Evolutionary conservation across 1,140 invertebrate species (phyloP).

Genomic region (Pogonomyrmex californicus): DNA sequence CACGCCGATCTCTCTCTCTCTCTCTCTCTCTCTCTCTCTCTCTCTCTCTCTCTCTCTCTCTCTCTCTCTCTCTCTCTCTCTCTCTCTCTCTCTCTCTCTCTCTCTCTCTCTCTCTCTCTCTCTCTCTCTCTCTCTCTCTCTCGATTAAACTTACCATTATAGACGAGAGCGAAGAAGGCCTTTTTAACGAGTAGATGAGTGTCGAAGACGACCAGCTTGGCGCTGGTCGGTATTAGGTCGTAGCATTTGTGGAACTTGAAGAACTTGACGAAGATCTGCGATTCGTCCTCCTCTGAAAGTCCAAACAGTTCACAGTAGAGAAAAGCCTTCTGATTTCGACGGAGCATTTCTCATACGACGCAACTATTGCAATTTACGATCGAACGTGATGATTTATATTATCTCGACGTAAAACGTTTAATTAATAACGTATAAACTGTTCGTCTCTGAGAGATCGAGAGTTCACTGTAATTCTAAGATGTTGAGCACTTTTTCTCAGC

Average conservation of each 20-base stretch:
- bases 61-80: too few relatives aligned
- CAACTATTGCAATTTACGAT: neutral
- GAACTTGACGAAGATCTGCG: conserved; percentile 99
- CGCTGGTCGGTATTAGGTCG: conserved; percentile 99
- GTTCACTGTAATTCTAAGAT: neutral
- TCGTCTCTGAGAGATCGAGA: neutral
- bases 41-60: too few relatives aligned
- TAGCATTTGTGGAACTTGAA: conserved; percentile 99
- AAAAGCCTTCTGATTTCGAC: conserved; percentile 80
- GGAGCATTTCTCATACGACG: conserved; percentile 74
- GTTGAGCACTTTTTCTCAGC: neutral
- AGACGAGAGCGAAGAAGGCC: conserved; percentile 99
- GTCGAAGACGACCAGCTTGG: conserved; percentile 99
- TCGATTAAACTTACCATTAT: conserved; percentile 93
- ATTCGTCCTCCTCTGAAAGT: conserved; percentile 97
- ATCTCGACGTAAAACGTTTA: neutral
- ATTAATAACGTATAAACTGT: neutral
- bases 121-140: too few relatives aligned
- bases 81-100: too few relatives aligned
- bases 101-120: too few relatives aligned
- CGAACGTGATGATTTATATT: neutral
- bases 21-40: too few relatives aligned
- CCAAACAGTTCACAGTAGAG: conserved; percentile 85
- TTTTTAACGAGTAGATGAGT: conserved; percentile 99
- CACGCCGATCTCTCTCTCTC: too few relatives aligned